Evolutionary conservation across 2,113 vertebrate species (phyloP).

Genomic region (Anser brachyrhynchus): DNA sequence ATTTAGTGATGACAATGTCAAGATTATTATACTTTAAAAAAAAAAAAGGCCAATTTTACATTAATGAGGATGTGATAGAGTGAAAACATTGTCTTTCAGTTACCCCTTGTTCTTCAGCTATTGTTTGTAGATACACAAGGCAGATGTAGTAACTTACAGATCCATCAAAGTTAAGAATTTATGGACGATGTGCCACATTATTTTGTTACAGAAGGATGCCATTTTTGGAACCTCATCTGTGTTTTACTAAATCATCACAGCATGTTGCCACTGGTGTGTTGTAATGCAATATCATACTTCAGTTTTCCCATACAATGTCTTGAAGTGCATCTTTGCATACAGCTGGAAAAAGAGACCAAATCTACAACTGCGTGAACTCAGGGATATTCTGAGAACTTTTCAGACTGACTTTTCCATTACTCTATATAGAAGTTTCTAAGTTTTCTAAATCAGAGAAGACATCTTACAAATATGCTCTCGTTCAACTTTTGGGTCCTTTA

Average conservation of each 20-base stretch:
- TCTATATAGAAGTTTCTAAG: neutral
- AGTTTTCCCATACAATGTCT: neutral
- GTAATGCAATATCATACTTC: neutral
- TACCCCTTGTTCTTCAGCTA: neutral
- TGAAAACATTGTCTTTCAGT: neutral
- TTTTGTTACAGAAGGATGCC: neutral
- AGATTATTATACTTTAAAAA: neutral
- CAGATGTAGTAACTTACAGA: neutral
- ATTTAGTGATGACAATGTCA: neutral
- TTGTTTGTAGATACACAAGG: neutral
- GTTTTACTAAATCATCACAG: neutral
- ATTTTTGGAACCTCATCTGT: neutral
- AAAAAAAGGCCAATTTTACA: neutral
- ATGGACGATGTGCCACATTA: neutral
- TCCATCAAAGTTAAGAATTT: neutral
- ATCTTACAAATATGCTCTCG: neutral
- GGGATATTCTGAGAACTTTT: neutral
- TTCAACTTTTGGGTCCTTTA: neutral
- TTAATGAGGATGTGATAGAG: neutral
- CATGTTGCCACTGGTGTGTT: neutral
- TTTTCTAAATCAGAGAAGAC: neutral
- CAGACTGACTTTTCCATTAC: neutral
- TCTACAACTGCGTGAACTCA: neutral
- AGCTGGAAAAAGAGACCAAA: neutral
- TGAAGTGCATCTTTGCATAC: neutral